These are phyloP conservation scores for Dascyllus trimaculatus DNA, from an alignment of 2,113 vertebrate species.

Conservation along the genomic window DNA sequence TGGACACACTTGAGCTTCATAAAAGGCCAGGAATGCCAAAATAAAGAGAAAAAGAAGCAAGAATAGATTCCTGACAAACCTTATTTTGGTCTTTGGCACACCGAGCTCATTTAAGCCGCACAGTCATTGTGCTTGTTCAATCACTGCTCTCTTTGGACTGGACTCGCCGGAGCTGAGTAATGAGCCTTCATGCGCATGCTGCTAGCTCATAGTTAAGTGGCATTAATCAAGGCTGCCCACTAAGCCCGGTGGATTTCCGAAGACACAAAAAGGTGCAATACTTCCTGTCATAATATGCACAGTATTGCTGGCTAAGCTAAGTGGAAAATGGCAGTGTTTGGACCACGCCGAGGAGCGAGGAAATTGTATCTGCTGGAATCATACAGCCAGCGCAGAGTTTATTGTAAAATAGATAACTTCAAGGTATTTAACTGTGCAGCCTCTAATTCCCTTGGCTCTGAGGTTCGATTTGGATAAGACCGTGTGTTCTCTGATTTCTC, in stretches of 20 bases:
- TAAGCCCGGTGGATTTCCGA: conserved; percentile 46
- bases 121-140: conserved; percentile 20
- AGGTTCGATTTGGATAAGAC: conserved; percentile 14
- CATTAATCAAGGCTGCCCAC: conserved; percentile 59
- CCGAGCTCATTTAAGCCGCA: conserved; percentile 26
- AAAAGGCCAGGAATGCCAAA: conserved; percentile 1
- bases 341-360: not conserved
- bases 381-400: conserved; percentile 18
- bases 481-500: conserved; percentile 17
- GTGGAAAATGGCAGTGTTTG: conserved; percentile 51
- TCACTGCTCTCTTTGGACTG: conserved; percentile 34
- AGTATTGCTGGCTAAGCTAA: conserved; percentile 37
- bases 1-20: not conserved
- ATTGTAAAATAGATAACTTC: conserved; percentile 20
- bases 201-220: conserved; percentile 36
- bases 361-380: conserved; percentile 9
- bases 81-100: conserved; percentile 23
- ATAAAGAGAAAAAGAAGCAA: conserved; percentile 12
- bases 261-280: conserved; percentile 30
- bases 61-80: conserved; percentile 22
- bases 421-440: not conserved
- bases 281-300: conserved; percentile 17
- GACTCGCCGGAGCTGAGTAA: conserved; percentile 47
- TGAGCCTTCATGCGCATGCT: conserved; percentile 23
- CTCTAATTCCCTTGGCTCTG: conserved; percentile 6